Evolutionary conservation across 2,113 vertebrate species (phyloP).

Genomic region (Thalassoma bifasciatum): DNA sequence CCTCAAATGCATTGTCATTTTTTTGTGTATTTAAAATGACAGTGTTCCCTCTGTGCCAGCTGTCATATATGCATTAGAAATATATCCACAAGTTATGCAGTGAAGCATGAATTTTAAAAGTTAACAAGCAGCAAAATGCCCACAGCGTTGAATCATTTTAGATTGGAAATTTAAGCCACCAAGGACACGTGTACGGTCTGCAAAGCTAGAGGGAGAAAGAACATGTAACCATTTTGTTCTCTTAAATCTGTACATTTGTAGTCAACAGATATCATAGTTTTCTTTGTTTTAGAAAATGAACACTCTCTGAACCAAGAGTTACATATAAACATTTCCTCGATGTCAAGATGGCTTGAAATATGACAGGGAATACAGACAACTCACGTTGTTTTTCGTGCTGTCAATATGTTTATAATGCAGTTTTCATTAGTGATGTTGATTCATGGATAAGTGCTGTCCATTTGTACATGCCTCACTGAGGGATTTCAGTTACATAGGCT

Average conservation of each 20-base stretch:
- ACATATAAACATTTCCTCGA: too few relatives aligned
- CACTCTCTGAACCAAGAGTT: neutral
- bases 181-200: conserved; percentile 33
- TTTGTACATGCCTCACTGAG: conserved; percentile 38
- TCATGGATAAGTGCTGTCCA: conserved; percentile 10
- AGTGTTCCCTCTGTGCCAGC: neutral
- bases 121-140: conserved; percentile 17
- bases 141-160: conserved; percentile 18
- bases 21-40: conserved; percentile 12
- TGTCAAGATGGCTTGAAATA: neutral
- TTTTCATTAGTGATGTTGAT: conserved; percentile 6
- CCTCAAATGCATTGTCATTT: neutral
- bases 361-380: too few relatives aligned
- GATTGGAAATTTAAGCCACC: conserved; percentile 41
- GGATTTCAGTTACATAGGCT: conserved; percentile 29
- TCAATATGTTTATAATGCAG: neutral
- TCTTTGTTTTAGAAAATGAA: conserved; percentile 3
- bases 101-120: conserved; percentile 31
- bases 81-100: neutral
- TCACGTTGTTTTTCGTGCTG: neutral
- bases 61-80: conserved; percentile 13
- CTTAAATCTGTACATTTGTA: neutral
- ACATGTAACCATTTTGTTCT: conserved; percentile 11
- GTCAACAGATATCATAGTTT: neutral
- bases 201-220: conserved; percentile 6